phyloP scores from a whole-genome alignment of 2,113 vertebrate genomes.

The Dipodomys stephensi region DNA sequence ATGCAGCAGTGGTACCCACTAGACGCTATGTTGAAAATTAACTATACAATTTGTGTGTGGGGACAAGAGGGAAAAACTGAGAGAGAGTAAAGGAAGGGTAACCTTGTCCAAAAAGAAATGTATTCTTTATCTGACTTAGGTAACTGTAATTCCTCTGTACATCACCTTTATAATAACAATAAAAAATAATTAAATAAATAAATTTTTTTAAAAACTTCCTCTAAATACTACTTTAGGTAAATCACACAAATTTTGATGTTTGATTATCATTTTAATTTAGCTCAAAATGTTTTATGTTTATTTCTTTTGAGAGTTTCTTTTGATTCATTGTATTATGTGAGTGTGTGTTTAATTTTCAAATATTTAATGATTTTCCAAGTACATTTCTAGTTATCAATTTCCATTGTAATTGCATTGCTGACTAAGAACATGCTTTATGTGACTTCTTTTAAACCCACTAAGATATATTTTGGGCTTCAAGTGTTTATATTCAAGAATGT shows the following conservation, averaged over 20 bases:
- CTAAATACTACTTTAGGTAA: background rate
- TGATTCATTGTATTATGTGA: background rate
- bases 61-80: no score
- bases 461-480: background rate
- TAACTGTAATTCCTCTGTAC: no score
- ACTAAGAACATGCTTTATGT: background rate
- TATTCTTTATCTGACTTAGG: no score
- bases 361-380: background rate
- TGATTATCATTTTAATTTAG: conserved; percentile 14
- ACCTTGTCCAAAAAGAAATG: no score
- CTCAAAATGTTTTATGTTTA: background rate
- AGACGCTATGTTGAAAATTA: no score
- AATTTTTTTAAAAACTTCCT: background rate
- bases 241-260: background rate
- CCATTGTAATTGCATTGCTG: background rate
- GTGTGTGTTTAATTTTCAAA: background rate
- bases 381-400: background rate
- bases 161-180: no score
- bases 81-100: no score
- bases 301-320: background rate
- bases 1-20: no score
- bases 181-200: no score
- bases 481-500: background rate
- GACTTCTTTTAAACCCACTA: background rate
- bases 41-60: no score